These are phyloP conservation scores for Chroicocephalus ridibundus DNA, from an alignment of 2,113 vertebrate genomes.

Conservation along the genomic window DNA sequence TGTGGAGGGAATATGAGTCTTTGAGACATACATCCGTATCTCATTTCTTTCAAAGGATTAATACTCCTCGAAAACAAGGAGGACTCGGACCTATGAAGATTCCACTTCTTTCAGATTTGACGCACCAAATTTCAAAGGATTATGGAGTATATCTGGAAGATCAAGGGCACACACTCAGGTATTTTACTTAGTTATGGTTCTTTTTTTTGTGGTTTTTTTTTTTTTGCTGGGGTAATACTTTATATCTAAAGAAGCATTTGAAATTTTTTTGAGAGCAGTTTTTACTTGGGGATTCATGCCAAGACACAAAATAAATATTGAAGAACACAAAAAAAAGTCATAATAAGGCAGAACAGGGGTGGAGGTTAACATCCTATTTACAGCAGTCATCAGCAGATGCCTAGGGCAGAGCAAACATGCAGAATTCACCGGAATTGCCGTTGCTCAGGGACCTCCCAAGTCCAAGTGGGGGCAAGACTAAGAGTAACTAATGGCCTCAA, in stretches of 20 bases:
- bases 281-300: background rate
- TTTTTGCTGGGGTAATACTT: background rate
- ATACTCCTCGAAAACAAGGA: constrained; percentile 92
- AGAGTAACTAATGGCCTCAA: background rate
- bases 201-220: background rate
- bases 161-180: constrained; percentile 94
- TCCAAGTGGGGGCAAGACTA: background rate
- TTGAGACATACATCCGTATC: background rate
- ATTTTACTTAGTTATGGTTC: background rate
- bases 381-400: background rate
- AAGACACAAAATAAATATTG: background rate
- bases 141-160: constrained; percentile 96
- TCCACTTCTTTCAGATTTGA: constrained; percentile 93
- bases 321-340: background rate
- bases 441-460: background rate
- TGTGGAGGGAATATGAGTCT: background rate
- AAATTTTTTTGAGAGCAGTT: background rate
- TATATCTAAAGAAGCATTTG: background rate
- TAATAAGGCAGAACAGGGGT: background rate
- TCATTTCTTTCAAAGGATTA: constrained; percentile 83
- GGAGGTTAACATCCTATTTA: background rate
- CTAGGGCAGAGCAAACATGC: background rate
- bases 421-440: background rate
- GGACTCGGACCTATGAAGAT: constrained; percentile 92
- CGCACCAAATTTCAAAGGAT: constrained; percentile 95